Percentiles rank a stretch among this genome's conserved stretches.
phyloP scores from a whole-genome alignment of 2,113 vertebrate species.

The Ammodytes marinus region DNA sequence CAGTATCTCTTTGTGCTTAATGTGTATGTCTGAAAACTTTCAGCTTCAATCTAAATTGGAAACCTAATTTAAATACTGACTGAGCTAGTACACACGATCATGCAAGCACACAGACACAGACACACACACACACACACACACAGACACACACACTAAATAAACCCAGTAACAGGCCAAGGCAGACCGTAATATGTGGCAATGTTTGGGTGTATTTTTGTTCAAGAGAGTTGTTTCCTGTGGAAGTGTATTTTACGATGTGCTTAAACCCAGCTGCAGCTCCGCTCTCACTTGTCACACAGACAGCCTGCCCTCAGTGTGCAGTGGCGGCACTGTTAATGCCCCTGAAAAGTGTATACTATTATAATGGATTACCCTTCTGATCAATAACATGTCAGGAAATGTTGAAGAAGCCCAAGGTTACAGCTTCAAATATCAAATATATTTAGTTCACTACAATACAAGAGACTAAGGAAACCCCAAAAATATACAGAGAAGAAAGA shows the following conservation, averaged over 20 bases:
- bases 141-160: conserved; percentile 42
- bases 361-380: neutral
- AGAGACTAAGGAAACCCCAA: neutral
- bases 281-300: conserved; percentile 44
- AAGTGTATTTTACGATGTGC: conserved; percentile 67
- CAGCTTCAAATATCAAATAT: neutral
- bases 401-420: neutral
- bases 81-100: neutral
- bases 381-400: neutral
- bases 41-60: conserved; percentile 21
- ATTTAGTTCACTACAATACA: neutral
- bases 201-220: conserved; percentile 71
- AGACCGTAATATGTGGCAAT: conserved; percentile 53
- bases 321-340: conserved; percentile 20
- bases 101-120: conserved; percentile 15
- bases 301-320: conserved; percentile 31
- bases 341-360: neutral
- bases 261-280: conserved; percentile 68
- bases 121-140: conserved; percentile 15
- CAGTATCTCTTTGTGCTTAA: conserved; percentile 8
- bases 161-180: conserved; percentile 21
- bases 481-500: neutral
- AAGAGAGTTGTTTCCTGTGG: conserved; percentile 66
- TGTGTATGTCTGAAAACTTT: conserved; percentile 5
- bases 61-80: conserved; percentile 35